Base-by-base conservation (phyloP, 2,113 vertebrate genomes). In the Limanda limanda region DNA sequence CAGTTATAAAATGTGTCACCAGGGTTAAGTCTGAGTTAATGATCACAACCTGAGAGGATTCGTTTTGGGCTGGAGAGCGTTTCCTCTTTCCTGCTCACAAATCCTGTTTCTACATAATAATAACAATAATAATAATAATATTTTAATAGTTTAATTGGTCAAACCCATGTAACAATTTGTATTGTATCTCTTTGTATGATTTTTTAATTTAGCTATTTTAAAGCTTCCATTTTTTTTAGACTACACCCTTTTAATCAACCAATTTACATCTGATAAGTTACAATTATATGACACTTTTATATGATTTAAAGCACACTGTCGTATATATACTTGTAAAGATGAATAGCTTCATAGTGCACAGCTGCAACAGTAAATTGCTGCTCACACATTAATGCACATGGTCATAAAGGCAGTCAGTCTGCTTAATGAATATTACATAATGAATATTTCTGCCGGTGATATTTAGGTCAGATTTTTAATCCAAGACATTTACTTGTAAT, bases 31-130 rank as follows among this genome's bases (percentile, higher is more conserved):
- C 56, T 15, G 45, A 23, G 48, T 73, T 79, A 70, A 79, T 72
- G 18, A 25, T 24, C 65, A 42, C 37, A 56, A 40, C 0, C 24
- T 45, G 14, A 31, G 1, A 9, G 27, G 51, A 42, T 66, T 68
- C 25, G 3, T 77, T 60, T 64, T 45, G 18, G 51, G 1, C 27
- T 47, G 57, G 13, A 4, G 24, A 42, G 18, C 12, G 1, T 74
- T 84, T 86, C 56, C 71, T 68, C 66, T 71, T 71, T 63, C 37
- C 51, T 74, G 66, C 40, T 7, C 40, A 54, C 5, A 37, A 18
- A 52, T 47, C 21, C 17, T 72, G 59, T 4, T 18, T 21, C 2
- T 11, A 11, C 9, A 7, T 31, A 31, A 31, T 31, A 31, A 31
- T 6, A 31, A 7, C 7, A 31, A 31, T 31, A 31, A 31, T 31